Evolutionary conservation across 2,113 vertebrate species (phyloP).

Genomic region (Cheilinus undulatus): DNA sequence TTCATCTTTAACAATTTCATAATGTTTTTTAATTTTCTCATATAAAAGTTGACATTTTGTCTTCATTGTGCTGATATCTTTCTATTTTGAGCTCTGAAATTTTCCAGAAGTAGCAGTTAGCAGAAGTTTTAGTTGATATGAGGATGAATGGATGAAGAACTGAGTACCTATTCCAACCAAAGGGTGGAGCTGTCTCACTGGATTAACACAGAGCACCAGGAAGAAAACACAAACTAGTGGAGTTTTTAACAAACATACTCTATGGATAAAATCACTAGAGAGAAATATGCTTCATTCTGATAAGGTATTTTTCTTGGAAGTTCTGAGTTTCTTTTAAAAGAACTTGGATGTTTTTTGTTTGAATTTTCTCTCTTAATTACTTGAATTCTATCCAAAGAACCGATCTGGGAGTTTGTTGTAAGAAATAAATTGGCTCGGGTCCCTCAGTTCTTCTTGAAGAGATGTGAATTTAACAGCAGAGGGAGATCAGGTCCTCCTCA

Average conservation of each 20-base stretch:
- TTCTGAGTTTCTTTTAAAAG: slow-evolving; percentile 10
- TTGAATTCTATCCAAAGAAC: slow-evolving; percentile 36
- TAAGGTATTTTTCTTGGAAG: slow-evolving; percentile 1
- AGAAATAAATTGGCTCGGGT: slow-evolving; percentile 46
- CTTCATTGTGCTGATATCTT: too few relatives aligned
- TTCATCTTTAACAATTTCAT: too few relatives aligned
- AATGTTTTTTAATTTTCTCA: too few relatives aligned
- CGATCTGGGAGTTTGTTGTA: slow-evolving; percentile 27
- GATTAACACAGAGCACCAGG: neutral
- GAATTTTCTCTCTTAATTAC: slow-evolving; percentile 30
- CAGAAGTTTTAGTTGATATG: neutral
- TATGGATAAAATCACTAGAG: neutral
- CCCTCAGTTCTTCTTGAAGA: slow-evolving; percentile 6
- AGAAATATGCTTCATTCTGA: slow-evolving; percentile 1
- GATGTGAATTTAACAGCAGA: neutral
- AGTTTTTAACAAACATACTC: neutral
- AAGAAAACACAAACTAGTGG: neutral
- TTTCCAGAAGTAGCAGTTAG: neutral
- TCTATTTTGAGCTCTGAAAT: neutral
- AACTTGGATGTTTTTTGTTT: slow-evolving; percentile 7
- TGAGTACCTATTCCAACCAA: slow-evolving; percentile 38
- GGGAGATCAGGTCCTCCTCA: slow-evolving; percentile 3
- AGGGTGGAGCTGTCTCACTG: slow-evolving; percentile 56
- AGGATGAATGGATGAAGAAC: neutral
- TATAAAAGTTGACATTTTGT: too few relatives aligned